These are phyloP conservation scores for Philereme vetulata DNA, from an alignment of 2,888 invertebrate genomes.

Conservation along the genomic window DNA sequence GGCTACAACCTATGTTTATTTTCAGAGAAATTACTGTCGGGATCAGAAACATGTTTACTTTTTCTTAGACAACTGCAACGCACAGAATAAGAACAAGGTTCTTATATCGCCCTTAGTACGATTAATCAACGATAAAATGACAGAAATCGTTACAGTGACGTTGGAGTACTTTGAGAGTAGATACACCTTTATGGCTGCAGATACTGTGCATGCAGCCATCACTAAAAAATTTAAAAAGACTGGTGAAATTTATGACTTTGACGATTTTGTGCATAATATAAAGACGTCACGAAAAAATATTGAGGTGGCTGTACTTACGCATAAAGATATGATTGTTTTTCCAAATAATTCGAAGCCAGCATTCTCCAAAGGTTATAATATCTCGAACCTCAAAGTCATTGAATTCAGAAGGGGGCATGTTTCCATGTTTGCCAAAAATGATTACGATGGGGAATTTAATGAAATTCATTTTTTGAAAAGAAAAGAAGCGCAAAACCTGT, in stretches of 20 bases:
- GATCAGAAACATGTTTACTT: not conserved
- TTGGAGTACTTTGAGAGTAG: conserved; percentile 37
- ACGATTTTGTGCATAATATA: conserved; percentile 10
- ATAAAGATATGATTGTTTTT: conserved; percentile 25
- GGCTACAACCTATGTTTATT: not conserved
- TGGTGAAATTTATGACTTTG: conserved; percentile 6
- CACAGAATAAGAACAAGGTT: conserved; percentile 37
- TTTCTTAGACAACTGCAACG: conserved; percentile 29
- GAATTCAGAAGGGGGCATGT: conserved; percentile 20
- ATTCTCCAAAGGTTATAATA: conserved; percentile 24
- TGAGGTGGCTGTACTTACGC: conserved; percentile 27
- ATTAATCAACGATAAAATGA: conserved; percentile 28
- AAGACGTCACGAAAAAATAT: conserved; percentile 32
- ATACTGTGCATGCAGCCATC: conserved; percentile 37
- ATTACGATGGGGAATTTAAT: conserved; percentile 1
- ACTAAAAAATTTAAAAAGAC: conserved; percentile 21
- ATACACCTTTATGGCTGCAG: conserved; percentile 37
- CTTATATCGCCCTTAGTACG: conserved; percentile 32
- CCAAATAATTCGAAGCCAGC: conserved; percentile 18
- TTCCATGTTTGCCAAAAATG: conserved; percentile 9
- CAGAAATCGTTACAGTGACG: conserved; percentile 26
- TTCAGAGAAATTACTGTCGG: not conserved
- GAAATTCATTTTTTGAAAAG: conserved; percentile 5
- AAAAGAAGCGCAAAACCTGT: not conserved
- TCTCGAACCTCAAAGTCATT: conserved; percentile 24